These are phyloP conservation scores for Phoenicopterus ruber DNA, from an alignment of 2,113 vertebrate species.

Conservation along the genomic window DNA sequence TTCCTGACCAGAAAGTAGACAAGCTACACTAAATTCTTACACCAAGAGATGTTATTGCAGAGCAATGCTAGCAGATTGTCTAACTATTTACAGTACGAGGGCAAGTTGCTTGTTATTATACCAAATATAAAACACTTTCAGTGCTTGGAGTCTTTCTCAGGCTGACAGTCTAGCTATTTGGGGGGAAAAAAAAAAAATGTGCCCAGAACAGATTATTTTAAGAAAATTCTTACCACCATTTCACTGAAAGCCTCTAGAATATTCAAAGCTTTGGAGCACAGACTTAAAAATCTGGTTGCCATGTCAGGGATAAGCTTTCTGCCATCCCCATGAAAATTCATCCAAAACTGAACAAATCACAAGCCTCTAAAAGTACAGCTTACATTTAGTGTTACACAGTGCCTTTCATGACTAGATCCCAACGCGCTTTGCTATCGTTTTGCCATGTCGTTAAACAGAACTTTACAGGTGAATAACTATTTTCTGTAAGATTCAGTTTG, in stretches of 20 bases:
- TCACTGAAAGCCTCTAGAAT: neutral
- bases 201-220: neutral
- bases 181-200: neutral
- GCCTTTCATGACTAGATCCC: neutral
- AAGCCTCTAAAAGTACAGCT: neutral
- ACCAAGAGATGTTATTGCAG: neutral
- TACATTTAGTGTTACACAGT: rapidly evolving
- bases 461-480: neutral
- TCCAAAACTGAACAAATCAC: neutral
- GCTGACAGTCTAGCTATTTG: neutral
- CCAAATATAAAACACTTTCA: neutral
- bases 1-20: neutral
- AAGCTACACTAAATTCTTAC: neutral
- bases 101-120: neutral
- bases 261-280: neutral
- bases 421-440: rapidly evolving
- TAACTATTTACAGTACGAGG: neutral
- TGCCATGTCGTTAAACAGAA: neutral
- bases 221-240: neutral
- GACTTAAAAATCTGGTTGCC: neutral
- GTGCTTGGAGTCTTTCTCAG: neutral
- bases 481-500: neutral
- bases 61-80: neutral
- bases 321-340: neutral
- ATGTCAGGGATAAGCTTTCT: neutral